Base-by-base conservation (phyloP, 2,113 vertebrate species). In the Prietella phreatophila region DNA sequence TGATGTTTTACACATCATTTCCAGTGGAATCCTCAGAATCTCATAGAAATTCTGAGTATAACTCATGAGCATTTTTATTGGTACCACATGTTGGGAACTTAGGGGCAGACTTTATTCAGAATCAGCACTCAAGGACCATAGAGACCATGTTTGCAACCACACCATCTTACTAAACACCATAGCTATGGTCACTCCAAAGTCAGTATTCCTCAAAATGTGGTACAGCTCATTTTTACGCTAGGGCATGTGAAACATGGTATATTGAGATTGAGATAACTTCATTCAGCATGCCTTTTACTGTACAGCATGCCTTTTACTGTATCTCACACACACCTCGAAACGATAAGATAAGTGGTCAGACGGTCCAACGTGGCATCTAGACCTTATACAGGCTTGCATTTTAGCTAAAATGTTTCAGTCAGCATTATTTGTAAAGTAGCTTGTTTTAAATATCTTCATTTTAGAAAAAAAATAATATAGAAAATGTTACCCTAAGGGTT, bases 81-180 rank as follows among this genome's bases (percentile, higher is more conserved):
- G 33, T 85, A n/a, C 69, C 53, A 75, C 33, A 85, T 85, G 67
- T 85, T 75, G 19, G 22, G 19, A 15, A 47, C 27, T 53, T 25
- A 39, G 39, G 65, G 65, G 30, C 14, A 75, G 50, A 60, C 55
- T 85, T 73, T 67, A 71, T 53, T 33, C 27, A 19, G 67, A 36
- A 19, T 63, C 13, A 50, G 73, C n/a, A 33, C 8, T 22, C 13
- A 8, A 22, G n/a, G 58, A 80, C n/a, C 25, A 53, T 30, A 27
- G 25, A 78, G 25, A 25, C 58, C 42, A 79, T 53, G 25, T 33
- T 50, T 53, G 42, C 39, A 80, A 55, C 30, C 50, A 11, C 5
- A 8, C 27, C 56, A 63, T 30, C 39, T 42, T 39, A 65, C 30
- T 53, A 65, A n/a, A 65, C 22, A 14, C 25, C 19, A 39, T 36